These are phyloP conservation scores for Onychomys torridus DNA, from an alignment of 2,797 vertebrate genomes.

Conservation along the genomic window DNA sequence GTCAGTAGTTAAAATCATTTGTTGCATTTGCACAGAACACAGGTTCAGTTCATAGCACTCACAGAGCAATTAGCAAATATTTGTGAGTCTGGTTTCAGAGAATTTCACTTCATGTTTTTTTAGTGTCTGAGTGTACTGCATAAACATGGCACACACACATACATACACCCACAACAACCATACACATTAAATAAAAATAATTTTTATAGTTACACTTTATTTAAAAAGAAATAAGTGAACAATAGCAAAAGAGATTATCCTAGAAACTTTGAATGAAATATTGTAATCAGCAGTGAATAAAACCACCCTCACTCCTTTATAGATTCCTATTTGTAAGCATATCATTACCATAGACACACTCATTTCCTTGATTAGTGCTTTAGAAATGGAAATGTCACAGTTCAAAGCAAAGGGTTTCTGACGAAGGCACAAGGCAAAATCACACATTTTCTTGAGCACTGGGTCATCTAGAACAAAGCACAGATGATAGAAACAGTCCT, in stretches of 20 bases:
- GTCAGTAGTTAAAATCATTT: background rate
- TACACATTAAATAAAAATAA: background rate
- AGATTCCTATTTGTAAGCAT: background rate
- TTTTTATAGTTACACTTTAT: background rate
- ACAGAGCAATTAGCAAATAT: background rate
- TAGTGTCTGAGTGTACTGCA: background rate
- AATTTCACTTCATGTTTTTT: background rate
- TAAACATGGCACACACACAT: background rate
- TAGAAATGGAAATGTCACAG: background rate
- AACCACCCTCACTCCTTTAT: rapidly evolving
- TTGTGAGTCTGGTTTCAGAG: background rate
- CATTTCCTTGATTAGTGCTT: background rate
- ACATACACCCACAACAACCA: background rate
- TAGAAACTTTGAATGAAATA: background rate
- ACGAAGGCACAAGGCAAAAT: background rate
- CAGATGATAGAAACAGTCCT: background rate
- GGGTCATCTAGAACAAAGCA: background rate
- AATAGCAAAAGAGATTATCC: background rate
- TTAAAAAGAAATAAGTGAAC: background rate
- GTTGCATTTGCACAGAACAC: background rate
- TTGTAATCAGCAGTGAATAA: background rate
- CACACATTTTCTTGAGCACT: background rate
- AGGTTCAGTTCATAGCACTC: background rate
- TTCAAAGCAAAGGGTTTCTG: background rate
- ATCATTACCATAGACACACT: background rate